Conservation (phyloP, 1,140 invertebrate species). For the Archivesica marissinica region DNA sequence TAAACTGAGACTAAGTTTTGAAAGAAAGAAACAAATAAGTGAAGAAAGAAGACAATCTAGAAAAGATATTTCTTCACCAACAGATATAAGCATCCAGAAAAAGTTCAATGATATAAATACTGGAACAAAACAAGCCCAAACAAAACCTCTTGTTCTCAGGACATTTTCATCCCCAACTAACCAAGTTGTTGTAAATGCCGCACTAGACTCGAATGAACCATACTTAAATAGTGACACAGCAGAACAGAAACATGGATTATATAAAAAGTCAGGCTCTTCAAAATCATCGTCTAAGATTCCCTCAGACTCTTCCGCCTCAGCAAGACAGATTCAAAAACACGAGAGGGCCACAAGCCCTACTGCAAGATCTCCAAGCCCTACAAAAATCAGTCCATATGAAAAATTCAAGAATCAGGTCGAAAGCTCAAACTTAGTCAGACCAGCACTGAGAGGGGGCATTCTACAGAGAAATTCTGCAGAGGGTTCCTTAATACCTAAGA, state of each 20-base stretch:
- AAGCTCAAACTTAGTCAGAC: conserved; percentile 38
- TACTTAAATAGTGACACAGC: not conserved
- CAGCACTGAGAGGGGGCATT: conserved; percentile 8
- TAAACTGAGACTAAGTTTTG: conserved; percentile 59
- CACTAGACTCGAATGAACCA: not conserved
- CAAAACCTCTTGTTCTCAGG: conserved; percentile 18
- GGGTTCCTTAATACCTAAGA: conserved; percentile 48
- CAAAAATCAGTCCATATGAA: conserved; percentile 41
- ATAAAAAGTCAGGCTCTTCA: conserved; percentile 10
- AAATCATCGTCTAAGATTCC: conserved; percentile 4
- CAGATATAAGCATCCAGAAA: conserved; percentile 39
- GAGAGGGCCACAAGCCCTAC: conserved; percentile 55
- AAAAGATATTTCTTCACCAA: conserved; percentile 1
- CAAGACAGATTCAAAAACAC: conserved; percentile 60
- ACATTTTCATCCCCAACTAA: conserved; percentile 46
- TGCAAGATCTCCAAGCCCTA: conserved; percentile 43
- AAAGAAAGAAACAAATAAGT: conserved; percentile 52
- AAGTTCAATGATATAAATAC: conserved; percentile 44
- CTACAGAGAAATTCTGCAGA: conserved; percentile 50
- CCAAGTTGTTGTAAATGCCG: conserved; percentile 25
- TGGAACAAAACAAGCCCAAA: not conserved
- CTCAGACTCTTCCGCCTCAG: conserved; percentile 37
- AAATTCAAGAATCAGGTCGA: conserved; percentile 56
- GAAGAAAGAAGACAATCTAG: conserved; percentile 48
- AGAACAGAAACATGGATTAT: conserved; percentile 42